Base-by-base conservation (phyloP, 2,797 vertebrate species). In the Microtus obscurus region DNA sequence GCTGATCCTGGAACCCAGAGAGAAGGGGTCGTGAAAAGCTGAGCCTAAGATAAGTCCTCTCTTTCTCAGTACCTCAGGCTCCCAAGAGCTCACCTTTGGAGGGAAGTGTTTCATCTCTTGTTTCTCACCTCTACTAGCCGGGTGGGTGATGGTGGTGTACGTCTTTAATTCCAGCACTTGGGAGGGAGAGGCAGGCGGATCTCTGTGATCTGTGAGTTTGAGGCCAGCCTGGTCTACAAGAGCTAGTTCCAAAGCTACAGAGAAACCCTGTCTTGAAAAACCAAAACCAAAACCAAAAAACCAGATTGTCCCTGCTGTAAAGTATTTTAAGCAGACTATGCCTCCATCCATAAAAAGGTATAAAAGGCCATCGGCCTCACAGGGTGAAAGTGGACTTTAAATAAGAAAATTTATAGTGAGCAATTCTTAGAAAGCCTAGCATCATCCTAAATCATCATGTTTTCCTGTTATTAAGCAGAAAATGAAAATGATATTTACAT, bases 1-100 rank as follows among this genome's bases (percentile, higher is more conserved):
- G 80, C 99, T 99, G 63, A 99, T 98, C 97, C 99, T 99, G 95
- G 40, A 92, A 94, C 79, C 56, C 81, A 92, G 93, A 27, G 65
- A 74, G 94, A 29, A 69, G 29, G 34, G 71, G 37, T 21, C 45
- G 0, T 82, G 1, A 34, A 83, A 34, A 23, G 51, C 29, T 40
- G 79, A 27, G 53, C 4, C 31, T 6, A 76, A 89, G 34, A 92
- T n/a, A 53, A n/a, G 8, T 51, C 63, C 45, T 59, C 40, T 91
- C 71, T 11, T 9, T 85, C n/a, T 65, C 53, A 69, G 74, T n/a
- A 14, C 29, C 16, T 43, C 27, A 12, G 31, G 9, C 16, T 53
- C 63, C 13, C 31, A 27, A 67, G 63, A 80, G 48, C 79, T 81
- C 63, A 40, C 23, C 56, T 61, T 90, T 63, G 43, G 63, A 81